phyloP scores from a whole-genome alignment of 2,113 vertebrate species.

The Columba livia region DNA sequence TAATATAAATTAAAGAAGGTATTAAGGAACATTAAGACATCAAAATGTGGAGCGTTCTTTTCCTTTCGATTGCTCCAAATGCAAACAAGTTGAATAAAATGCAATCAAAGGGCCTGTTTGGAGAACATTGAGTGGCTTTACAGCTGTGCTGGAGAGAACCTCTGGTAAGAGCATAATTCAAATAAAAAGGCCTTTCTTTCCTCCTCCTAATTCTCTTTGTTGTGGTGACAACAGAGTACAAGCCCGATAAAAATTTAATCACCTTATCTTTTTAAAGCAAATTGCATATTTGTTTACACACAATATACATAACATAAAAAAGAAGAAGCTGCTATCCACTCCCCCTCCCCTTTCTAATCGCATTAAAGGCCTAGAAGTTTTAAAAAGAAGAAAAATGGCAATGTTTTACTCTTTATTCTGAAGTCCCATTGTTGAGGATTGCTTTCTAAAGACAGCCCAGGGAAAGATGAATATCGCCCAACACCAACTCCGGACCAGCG shows the following conservation, averaged over 20 bases:
- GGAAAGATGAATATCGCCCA: conserved; percentile 59
- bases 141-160: conserved; percentile 74
- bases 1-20: conserved; percentile 86
- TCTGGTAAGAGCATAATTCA: conserved; percentile 62
- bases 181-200: conserved; percentile 68
- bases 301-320: conserved; percentile 70
- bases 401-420: conserved; percentile 58
- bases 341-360: conserved; percentile 45
- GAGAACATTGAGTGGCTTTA: conserved; percentile 75
- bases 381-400: not conserved
- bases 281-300: conserved; percentile 83
- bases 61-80: conserved; percentile 70
- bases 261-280: conserved; percentile 86
- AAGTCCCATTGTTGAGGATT: conserved; percentile 69
- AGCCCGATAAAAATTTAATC: conserved; percentile 82
- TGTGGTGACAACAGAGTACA: conserved; percentile 75
- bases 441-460: conserved; percentile 45
- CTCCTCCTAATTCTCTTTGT: conserved; percentile 80
- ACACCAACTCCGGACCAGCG: not conserved
- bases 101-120: conserved; percentile 75
- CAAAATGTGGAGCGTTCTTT: conserved; percentile 77
- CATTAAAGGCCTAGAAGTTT: conserved; percentile 53
- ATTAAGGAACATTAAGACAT: conserved; percentile 85
- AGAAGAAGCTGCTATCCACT: conserved; percentile 57
- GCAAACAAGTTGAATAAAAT: conserved; percentile 78